Percentiles rank a stretch among this genome's conserved stretches.
phyloP scores from a whole-genome alignment of 2,797 vertebrate species.

The Acrossocheilus fasciatus region DNA sequence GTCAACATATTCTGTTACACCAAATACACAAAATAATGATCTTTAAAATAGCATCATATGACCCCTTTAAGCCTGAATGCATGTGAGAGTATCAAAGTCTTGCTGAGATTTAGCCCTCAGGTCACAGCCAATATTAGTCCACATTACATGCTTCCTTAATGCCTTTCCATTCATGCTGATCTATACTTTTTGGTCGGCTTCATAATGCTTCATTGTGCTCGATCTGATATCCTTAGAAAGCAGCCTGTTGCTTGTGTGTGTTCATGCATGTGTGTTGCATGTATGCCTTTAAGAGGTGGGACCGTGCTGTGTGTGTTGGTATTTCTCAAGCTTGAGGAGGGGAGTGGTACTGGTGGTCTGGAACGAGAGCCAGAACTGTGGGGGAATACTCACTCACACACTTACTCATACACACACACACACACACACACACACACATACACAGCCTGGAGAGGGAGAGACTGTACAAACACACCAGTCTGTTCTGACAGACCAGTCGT shows the following conservation, averaged over 20 bases:
- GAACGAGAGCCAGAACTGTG: constrained; percentile 72
- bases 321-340: constrained; percentile 78
- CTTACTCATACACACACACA: constrained; percentile 28
- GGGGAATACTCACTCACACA: constrained; percentile 61
- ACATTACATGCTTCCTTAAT: neutral
- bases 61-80: neutral
- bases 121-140: neutral
- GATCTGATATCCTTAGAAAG: constrained; percentile 33
- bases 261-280: constrained; percentile 42
- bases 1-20: too few species aligned
- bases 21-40: too few species aligned
- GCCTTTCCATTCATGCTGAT: neutral
- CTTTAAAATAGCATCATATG: too few species aligned
- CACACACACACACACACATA: constrained; percentile 41
- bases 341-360: constrained; percentile 75
- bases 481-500: constrained; percentile 41
- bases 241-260: constrained; percentile 14
- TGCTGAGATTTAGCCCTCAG: neutral
- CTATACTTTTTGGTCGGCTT: neutral
- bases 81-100: neutral
- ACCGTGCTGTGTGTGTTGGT: constrained; percentile 70
- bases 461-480: constrained; percentile 41
- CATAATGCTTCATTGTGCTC: neutral
- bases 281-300: constrained; percentile 81
- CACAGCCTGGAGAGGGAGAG: constrained; percentile 40